A percentile compares a stretch with the other conserved stretches of the same genome.
Conservation (phyloP, 2,113 vertebrate species). For the Lepidothrix coronata region DNA sequence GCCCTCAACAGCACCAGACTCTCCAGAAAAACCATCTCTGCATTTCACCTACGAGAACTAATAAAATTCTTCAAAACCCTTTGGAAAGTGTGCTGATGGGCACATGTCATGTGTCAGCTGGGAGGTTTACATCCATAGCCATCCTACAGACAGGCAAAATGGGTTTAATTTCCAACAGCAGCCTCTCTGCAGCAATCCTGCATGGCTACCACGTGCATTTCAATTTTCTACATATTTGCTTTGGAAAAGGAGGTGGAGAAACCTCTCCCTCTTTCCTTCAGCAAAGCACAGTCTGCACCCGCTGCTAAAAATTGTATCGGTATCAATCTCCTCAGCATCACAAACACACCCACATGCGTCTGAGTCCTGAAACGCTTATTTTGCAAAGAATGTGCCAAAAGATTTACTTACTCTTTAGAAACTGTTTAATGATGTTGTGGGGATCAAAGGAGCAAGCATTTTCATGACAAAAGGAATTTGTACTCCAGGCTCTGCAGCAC, state of each 20-base stretch:
- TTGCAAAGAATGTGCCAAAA: constrained; percentile 61
- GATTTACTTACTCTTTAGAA: constrained; percentile 71
- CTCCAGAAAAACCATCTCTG: background rate
- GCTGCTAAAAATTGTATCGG: constrained; percentile 58
- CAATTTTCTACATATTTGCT: background rate
- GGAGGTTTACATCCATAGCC: background rate
- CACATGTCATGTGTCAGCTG: background rate
- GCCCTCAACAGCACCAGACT: background rate
- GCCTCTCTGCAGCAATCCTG: background rate
- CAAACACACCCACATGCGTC: constrained; percentile 57
- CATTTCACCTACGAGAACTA: background rate
- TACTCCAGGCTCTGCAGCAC: constrained; percentile 48
- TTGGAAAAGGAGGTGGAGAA: constrained; percentile 18
- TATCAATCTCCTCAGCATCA: constrained; percentile 61
- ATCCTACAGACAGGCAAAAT: background rate
- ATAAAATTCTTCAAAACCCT: background rate
- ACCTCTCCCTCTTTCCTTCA: background rate
- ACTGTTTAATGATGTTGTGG: constrained; percentile 63
- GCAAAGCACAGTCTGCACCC: constrained; percentile 16
- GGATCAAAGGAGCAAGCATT: constrained; percentile 71
- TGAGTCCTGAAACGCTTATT: constrained; percentile 59
- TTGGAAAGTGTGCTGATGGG: background rate
- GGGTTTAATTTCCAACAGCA: background rate
- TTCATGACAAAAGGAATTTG: constrained; percentile 73
- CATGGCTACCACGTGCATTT: background rate